Conservation (phyloP, 2,113 vertebrate genomes). For the Tragelaphus buxtoni region DNA sequence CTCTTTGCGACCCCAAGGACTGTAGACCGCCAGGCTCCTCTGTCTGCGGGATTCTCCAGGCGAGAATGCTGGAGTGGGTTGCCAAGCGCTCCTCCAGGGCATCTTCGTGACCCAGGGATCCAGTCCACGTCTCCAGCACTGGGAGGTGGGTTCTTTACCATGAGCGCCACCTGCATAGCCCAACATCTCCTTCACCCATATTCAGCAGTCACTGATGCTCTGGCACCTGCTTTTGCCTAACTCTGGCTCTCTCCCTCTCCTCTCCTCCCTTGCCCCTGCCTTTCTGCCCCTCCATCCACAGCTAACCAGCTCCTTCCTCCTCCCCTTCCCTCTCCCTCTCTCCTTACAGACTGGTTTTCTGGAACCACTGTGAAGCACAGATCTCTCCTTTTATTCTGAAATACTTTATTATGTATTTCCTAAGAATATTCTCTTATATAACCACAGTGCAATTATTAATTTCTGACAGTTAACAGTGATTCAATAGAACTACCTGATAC, state of each 20-base stretch:
- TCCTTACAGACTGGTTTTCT: neutral
- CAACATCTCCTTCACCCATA: neutral
- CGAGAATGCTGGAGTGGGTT: neutral
- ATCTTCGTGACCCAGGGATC: neutral
- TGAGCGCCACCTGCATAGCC: fast-evolving
- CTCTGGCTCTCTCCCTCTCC: neutral
- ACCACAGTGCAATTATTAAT: neutral
- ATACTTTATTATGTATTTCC: neutral
- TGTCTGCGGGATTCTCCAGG: neutral
- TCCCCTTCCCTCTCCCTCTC: neutral
- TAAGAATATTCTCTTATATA: neutral
- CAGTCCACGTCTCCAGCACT: neutral
- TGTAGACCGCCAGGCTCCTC: neutral
- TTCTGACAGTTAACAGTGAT: neutral
- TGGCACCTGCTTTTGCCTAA: neutral
- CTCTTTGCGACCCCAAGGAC: neutral
- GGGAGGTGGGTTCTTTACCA: neutral
- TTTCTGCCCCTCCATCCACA: neutral
- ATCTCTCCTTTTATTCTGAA: neutral
- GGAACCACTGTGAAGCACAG: neutral
- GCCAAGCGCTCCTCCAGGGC: neutral
- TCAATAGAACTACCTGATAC: neutral
- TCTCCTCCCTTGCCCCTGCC: neutral
- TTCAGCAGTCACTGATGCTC: neutral
- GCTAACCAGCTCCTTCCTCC: neutral